These are phyloP conservation scores for Eueides isabella DNA, from an alignment of 1,140 invertebrate species.

Conservation along the genomic window DNA sequence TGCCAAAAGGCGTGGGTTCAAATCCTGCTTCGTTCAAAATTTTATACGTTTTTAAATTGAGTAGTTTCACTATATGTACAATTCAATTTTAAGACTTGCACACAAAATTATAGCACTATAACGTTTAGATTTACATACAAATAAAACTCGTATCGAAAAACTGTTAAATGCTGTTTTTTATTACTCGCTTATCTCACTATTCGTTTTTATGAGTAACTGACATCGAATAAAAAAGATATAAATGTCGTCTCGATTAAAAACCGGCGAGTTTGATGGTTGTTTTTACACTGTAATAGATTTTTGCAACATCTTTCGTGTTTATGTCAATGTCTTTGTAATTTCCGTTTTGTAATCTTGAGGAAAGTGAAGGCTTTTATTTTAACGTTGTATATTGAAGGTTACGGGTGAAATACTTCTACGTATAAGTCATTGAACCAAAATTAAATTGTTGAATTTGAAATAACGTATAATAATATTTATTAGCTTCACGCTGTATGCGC, in stretches of 20 bases:
- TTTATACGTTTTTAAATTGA: too few relatives aligned
- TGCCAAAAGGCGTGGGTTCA: too few relatives aligned
- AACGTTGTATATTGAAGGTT: neutral
- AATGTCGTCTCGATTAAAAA: conserved; percentile 37
- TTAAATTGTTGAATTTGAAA: too few relatives aligned
- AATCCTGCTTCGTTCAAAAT: too few relatives aligned
- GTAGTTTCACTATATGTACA: too few relatives aligned
- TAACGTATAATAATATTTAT: neutral
- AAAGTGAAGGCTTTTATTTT: neutral
- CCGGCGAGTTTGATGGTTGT: conserved; percentile 17
- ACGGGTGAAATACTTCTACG: neutral
- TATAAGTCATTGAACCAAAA: too few relatives aligned
- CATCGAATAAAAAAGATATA: conserved; percentile 35
- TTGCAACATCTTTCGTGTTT: conserved; percentile 5
- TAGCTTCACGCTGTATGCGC: neutral
- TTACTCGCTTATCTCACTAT: conserved; percentile 41
- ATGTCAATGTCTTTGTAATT: conserved; percentile 12
- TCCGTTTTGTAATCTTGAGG: neutral
- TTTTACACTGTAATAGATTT: conserved; percentile 15
- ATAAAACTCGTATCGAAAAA: conserved; percentile 39
- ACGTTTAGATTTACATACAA: conserved; percentile 27
- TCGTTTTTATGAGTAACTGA: conserved; percentile 39
- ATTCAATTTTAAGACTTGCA: neutral
- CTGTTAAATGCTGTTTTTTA: conserved; percentile 38
- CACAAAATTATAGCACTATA: neutral